phyloP scores from a whole-genome alignment of 2,888 invertebrate genomes.

The Lepidonotus clava region DNA sequence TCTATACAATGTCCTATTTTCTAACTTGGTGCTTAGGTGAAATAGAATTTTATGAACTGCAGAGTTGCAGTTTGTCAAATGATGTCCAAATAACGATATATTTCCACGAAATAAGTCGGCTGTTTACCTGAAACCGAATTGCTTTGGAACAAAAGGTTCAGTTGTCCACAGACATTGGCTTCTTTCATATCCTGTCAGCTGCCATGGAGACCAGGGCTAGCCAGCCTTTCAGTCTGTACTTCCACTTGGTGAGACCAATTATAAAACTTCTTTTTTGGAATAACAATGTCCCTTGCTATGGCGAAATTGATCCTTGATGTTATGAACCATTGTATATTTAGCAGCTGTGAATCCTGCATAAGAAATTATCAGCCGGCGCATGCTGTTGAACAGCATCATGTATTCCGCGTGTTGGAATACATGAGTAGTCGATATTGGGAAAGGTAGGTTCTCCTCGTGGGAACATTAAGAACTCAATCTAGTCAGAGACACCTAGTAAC shows the following conservation, averaged over 20 bases:
- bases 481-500: slow-evolving; percentile 24
- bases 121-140: not conserved
- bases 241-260: not conserved
- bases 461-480: not conserved
- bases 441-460: not conserved
- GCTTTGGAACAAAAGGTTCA: no score
- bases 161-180: no score
- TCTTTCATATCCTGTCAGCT: not conserved
- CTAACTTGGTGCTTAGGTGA: slow-evolving; percentile 20
- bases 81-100: not conserved
- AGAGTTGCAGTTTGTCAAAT: not conserved
- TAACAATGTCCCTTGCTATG: slow-evolving; percentile 47
- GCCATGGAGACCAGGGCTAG: slow-evolving; percentile 19
- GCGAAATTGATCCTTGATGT: slow-evolving; percentile 34
- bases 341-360: not conserved
- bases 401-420: not conserved
- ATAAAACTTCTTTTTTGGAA: slow-evolving; percentile 25
- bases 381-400: slow-evolving; percentile 34
- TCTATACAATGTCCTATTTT: slow-evolving; percentile 27
- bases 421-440: not conserved
- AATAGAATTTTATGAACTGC: not conserved
- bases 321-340: slow-evolving; percentile 5
- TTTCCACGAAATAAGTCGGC: not conserved
- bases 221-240: slow-evolving; percentile 22
- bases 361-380: not conserved